A percentile compares a stretch with the other conserved stretches of the same genome.
Evolutionary conservation across 2,113 vertebrate species (phyloP).

Genomic region (Andinoacara biseriatus): DNA sequence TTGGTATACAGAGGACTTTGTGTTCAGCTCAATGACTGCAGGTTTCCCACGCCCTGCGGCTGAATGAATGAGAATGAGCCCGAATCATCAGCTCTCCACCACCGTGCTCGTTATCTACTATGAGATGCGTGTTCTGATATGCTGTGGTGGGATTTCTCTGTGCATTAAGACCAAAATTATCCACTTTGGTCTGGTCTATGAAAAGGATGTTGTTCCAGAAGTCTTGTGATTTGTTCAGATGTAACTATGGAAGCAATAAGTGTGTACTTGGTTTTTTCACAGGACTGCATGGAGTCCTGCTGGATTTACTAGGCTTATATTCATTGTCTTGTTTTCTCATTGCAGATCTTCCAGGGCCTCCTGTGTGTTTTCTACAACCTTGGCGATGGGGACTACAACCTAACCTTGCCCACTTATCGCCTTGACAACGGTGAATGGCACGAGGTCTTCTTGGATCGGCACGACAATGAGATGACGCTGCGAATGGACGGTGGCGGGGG

Average conservation of each 20-base stretch:
- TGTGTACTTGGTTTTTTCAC: rapidly evolving
- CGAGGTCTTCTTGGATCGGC: conserved; percentile 84
- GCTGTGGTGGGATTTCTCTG: too few relatives aligned
- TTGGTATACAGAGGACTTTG: too few relatives aligned
- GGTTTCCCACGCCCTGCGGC: too few relatives aligned
- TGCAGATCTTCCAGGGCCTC: conserved; percentile 85
- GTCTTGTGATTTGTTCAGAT: too few relatives aligned
- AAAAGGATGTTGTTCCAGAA: too few relatives aligned
- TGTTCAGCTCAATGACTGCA: too few relatives aligned
- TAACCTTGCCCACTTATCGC: conserved; percentile 84
- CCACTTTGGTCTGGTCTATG: too few relatives aligned
- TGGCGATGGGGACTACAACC: conserved; percentile 86
- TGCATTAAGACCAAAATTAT: too few relatives aligned
- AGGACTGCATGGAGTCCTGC: background rate
- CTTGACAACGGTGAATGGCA: conserved; percentile 92
- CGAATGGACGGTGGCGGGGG: conserved; percentile 86
- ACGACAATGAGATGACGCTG: conserved; percentile 88
- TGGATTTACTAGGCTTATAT: rapidly evolving
- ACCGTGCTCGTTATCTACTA: too few relatives aligned
- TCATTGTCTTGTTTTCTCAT: background rate
- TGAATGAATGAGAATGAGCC: too few relatives aligned
- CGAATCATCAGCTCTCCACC: too few relatives aligned
- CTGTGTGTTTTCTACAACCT: conserved; percentile 86
- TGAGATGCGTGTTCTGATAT: too few relatives aligned
- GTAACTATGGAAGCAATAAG: background rate